These are phyloP conservation scores for Diglossa cyanea DNA, from an alignment of 2,797 vertebrate genomes.

Conservation along the genomic window DNA sequence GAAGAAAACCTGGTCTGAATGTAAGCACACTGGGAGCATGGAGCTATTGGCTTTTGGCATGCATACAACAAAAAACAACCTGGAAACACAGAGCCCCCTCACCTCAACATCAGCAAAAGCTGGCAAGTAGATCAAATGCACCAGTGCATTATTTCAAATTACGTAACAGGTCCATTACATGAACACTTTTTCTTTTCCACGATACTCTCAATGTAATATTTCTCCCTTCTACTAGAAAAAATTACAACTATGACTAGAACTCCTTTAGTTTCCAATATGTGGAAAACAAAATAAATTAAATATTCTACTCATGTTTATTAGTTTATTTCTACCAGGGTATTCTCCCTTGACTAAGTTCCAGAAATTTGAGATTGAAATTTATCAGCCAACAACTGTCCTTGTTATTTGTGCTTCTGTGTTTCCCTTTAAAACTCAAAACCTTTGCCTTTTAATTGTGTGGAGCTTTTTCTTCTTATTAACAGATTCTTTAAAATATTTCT, in stretches of 20 bases:
- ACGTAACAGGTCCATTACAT: neutral
- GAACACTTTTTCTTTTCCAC: neutral
- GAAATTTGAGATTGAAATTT: neutral
- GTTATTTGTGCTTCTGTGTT: neutral
- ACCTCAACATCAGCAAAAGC: neutral
- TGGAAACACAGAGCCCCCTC: neutral
- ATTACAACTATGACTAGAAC: neutral
- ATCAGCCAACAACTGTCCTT: neutral
- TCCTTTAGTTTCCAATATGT: neutral
- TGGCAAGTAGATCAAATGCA: neutral
- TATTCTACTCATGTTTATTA: neutral
- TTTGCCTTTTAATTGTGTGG: neutral
- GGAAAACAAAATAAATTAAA: neutral
- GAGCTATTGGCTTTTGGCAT: neutral
- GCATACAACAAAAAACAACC: neutral
- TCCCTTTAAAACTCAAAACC: neutral
- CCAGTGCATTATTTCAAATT: neutral
- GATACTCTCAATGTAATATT: neutral
- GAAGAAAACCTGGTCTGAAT: neutral
- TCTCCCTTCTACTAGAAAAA: neutral
- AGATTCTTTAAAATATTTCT: neutral
- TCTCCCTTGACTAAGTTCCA: neutral
- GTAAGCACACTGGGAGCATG: neutral
- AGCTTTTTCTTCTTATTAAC: neutral
- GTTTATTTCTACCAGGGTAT: neutral